Evolutionary conservation across 2,888 invertebrate species (phyloP).

Genomic region (Steinernema scapterisci): DNA sequence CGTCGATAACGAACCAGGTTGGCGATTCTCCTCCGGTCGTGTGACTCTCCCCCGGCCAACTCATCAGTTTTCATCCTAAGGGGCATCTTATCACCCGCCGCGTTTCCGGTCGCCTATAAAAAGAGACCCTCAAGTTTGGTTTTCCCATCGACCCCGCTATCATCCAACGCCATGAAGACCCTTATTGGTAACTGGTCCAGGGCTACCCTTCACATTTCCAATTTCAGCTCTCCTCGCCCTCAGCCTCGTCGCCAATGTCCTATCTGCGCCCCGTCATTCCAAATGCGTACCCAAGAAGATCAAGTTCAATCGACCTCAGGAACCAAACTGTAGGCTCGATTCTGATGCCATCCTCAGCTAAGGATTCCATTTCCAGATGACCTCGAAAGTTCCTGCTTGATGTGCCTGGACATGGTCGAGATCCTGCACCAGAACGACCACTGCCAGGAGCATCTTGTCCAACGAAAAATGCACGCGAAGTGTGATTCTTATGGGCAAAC

Average conservation of each 20-base stretch:
- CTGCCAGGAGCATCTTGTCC: not conserved
- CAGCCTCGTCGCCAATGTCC: not conserved
- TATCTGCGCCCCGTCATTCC: not conserved
- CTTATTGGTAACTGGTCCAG: not conserved
- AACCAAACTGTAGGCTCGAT: not conserved
- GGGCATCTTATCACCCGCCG: not conserved
- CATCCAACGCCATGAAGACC: not conserved
- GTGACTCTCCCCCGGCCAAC: not conserved
- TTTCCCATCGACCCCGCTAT: not conserved
- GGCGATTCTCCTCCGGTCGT: not conserved
- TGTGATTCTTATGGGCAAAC: not conserved
- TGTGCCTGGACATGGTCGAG: constrained; percentile 22
- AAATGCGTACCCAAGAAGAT: constrained; percentile 10
- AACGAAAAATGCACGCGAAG: not conserved
- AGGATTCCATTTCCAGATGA: not conserved
- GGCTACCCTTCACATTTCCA: not conserved
- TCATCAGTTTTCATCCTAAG: not conserved
- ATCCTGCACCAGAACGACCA: not conserved
- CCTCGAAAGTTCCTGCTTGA: not conserved
- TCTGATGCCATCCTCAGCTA: not conserved
- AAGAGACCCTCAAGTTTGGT: too few species aligned
- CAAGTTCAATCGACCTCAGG: not conserved
- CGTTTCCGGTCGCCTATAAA: too few species aligned
- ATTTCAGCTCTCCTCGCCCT: constrained; percentile 1
- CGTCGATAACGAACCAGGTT: too few species aligned